Evolutionary conservation across 2,888 invertebrate species (phyloP).

Genomic region (Bedellia somnulentella): DNA sequence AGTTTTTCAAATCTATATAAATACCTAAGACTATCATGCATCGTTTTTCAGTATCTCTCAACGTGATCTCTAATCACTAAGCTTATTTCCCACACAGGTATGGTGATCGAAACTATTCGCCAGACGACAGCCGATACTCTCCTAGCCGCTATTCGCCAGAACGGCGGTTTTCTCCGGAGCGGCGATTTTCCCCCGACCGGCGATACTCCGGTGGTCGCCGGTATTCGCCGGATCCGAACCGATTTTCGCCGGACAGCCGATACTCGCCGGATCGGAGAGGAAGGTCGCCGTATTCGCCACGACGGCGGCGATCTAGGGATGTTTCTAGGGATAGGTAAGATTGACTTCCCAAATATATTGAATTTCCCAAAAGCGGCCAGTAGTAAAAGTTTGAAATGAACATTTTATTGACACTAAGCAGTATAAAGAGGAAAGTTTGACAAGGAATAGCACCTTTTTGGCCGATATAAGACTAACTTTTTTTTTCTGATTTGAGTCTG

Average conservation of each 20-base stretch:
- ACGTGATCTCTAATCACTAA: too few species aligned
- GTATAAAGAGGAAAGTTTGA: not conserved
- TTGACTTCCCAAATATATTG: too few species aligned
- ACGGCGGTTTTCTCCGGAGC: slow-evolving; percentile 40
- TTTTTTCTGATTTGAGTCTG: too few species aligned
- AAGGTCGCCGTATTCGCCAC: slow-evolving; percentile 1
- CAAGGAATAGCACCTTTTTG: too few species aligned
- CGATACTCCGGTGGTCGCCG: slow-evolving; percentile 56
- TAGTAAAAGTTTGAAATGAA: too few species aligned
- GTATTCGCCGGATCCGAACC: slow-evolving; percentile 25
- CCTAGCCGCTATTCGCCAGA: slow-evolving; percentile 21
- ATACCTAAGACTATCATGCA: too few species aligned
- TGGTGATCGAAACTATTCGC: slow-evolving; percentile 18
- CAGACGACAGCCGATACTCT: slow-evolving; percentile 25
- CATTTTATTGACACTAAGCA: too few species aligned
- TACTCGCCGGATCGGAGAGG: slow-evolving; percentile 27
- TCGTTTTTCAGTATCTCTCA: too few species aligned
- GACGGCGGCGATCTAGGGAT: not conserved
- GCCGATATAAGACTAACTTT: too few species aligned
- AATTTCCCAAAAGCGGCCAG: too few species aligned
- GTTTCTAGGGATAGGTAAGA: slow-evolving; percentile 5
- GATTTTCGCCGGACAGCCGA: slow-evolving; percentile 17
- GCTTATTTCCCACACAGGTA: too few species aligned
- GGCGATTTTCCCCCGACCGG: slow-evolving; percentile 60
- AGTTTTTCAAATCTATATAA: too few species aligned